Evolutionary conservation across 92 coral and sea anemone species (phyloP).

Genomic region (Zoanthus sociatus): DNA sequence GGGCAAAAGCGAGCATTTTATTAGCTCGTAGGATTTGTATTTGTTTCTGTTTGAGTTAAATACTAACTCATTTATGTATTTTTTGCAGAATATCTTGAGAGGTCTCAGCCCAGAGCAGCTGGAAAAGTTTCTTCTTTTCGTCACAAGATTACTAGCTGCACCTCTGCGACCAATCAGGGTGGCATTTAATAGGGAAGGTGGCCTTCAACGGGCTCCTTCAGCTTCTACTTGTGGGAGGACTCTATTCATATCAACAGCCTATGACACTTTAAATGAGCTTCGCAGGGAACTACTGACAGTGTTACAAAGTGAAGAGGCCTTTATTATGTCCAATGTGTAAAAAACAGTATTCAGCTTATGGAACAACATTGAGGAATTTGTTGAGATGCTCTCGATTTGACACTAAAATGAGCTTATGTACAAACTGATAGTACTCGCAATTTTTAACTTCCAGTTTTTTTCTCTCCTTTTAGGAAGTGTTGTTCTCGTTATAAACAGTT

Average conservation of each 20-base stretch:
- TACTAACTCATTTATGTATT: not conserved
- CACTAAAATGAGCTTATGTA: not conserved
- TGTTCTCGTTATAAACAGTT: not conserved
- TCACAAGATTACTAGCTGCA: not conserved
- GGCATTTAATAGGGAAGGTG: conserved; percentile 37
- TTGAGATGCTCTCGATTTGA: not conserved
- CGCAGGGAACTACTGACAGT: conserved; percentile 36
- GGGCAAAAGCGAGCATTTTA: not conserved
- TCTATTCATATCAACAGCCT: conserved; percentile 33
- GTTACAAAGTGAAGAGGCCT: conserved; percentile 44
- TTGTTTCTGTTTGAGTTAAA: not conserved
- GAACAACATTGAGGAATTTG: not conserved
- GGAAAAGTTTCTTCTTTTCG: not conserved
- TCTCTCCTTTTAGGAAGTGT: not conserved
- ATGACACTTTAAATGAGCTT: conserved; percentile 38
- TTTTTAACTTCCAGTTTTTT: not conserved
- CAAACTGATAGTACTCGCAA: not conserved
- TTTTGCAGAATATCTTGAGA: conserved; percentile 23
- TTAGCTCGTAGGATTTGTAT: not conserved
- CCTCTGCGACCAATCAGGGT: conserved; percentile 6
- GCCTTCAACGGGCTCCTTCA: conserved; percentile 43
- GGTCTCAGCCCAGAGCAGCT: not conserved
- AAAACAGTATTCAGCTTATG: not conserved
- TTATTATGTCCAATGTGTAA: conserved; percentile 37
- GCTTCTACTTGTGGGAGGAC: conserved; percentile 44